phyloP scores from a whole-genome alignment of 1,140 invertebrate species.

The Cotesia typhae region DNA sequence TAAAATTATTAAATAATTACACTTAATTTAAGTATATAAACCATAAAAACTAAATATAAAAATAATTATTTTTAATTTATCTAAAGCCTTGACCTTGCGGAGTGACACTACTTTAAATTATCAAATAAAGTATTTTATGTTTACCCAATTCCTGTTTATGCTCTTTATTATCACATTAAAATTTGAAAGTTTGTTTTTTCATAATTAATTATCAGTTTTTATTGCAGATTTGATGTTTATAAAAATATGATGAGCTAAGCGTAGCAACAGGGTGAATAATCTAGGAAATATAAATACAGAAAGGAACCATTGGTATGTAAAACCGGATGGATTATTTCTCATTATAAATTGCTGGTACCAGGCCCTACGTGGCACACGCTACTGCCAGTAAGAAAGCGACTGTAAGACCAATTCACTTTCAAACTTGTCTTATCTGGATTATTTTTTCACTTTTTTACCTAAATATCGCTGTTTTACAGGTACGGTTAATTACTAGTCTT shows the following conservation, averaged over 20 bases:
- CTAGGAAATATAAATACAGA: background rate
- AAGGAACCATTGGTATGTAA: constrained; percentile 48
- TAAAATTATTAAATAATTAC: background rate
- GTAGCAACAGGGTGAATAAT: background rate
- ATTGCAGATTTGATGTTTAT: background rate
- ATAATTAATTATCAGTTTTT: too few species aligned
- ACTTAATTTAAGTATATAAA: too few species aligned
- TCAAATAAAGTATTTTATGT: too few species aligned
- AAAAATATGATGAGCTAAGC: background rate
- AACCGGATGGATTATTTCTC: constrained; percentile 57
- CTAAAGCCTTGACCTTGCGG: too few species aligned
- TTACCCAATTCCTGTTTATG: too few species aligned
- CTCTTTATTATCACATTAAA: too few species aligned
- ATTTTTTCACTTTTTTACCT: background rate
- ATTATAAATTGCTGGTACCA: constrained; percentile 52
- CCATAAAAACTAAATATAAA: too few species aligned
- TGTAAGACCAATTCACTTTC: constrained; percentile 33
- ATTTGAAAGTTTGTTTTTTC: too few species aligned
- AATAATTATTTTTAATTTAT: too few species aligned
- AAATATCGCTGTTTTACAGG: too few species aligned
- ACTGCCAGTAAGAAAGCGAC: constrained; percentile 45
- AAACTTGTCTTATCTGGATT: background rate
- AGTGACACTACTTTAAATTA: too few species aligned
- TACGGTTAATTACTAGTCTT: too few species aligned
- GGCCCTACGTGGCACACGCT: constrained; percentile 51